Conservation (phyloP, 2,888 invertebrate species). For the Torymus auratus region DNA sequence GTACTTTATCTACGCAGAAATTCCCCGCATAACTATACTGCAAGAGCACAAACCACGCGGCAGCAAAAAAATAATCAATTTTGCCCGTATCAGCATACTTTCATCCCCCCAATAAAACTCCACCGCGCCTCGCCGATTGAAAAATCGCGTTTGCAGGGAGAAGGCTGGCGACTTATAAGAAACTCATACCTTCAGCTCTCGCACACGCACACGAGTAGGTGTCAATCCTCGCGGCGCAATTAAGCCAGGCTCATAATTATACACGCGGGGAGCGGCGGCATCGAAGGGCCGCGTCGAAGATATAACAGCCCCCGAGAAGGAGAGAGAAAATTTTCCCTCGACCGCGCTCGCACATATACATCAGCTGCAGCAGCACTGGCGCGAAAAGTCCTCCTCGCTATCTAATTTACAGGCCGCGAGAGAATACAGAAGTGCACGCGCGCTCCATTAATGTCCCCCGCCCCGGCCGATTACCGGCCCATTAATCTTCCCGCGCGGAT, state of each 20-base stretch:
- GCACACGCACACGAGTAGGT: neutral
- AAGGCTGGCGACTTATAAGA: too few species aligned
- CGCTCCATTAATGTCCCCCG: slow-evolving; percentile 28
- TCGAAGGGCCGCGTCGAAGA: slow-evolving; percentile 21
- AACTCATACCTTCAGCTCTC: neutral
- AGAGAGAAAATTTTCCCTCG: too few species aligned
- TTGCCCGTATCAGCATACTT: too few species aligned
- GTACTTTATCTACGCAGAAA: too few species aligned
- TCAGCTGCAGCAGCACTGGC: too few species aligned
- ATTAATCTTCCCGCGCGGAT: slow-evolving; percentile 43
- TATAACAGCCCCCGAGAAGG: neutral
- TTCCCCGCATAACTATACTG: too few species aligned
- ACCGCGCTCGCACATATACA: neutral
- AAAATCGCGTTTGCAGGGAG: neutral
- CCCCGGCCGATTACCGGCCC: slow-evolving; percentile 30
- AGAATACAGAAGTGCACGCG: neutral
- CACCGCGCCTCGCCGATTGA: neutral
- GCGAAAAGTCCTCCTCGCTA: neutral
- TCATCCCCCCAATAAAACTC: too few species aligned
- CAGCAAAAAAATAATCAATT: too few species aligned
- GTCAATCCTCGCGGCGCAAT: slow-evolving; percentile 20
- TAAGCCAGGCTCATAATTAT: slow-evolving; percentile 33
- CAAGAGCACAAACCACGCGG: too few species aligned
- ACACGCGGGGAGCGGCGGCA: neutral
- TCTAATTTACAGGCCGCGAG: slow-evolving; percentile 32